A percentile compares a stretch with the other conserved stretches of the same genome.
phyloP scores from a whole-genome alignment of 2,113 vertebrate genomes.

The Podilymbus podiceps region DNA sequence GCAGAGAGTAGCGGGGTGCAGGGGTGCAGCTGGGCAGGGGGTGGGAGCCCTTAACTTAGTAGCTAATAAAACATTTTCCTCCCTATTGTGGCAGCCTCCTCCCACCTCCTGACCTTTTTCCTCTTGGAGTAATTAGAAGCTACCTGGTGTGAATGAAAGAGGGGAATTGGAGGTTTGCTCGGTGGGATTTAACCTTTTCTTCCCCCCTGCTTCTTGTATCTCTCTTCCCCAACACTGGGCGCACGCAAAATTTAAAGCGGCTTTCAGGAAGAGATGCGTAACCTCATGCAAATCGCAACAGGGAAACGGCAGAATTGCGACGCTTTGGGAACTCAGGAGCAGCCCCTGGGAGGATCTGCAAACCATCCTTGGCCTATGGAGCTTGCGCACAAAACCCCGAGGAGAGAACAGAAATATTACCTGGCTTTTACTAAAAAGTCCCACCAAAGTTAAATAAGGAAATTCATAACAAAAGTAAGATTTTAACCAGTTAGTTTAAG shows the following conservation, averaged over 20 bases:
- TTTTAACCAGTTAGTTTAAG: not conserved
- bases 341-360: not conserved
- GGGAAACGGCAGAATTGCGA: not conserved
- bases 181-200: not conserved
- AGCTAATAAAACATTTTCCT: slow-evolving; percentile 35
- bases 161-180: not conserved
- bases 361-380: fast-evolving
- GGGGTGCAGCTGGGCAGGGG: not conserved
- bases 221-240: not conserved
- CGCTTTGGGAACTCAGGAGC: not conserved
- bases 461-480: not conserved
- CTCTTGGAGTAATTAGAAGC: slow-evolving; percentile 11
- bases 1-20: not conserved
- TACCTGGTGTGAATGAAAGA: not conserved
- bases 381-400: fast-evolving
- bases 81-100: not conserved
- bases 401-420: fast-evolving
- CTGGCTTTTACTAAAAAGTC: not conserved
- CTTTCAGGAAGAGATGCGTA: not conserved
- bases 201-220: not conserved
- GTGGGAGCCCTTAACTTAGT: not conserved
- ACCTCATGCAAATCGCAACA: not conserved
- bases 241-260: not conserved
- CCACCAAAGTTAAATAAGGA: not conserved
- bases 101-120: slow-evolving; percentile 17